phyloP scores from a whole-genome alignment of 2,797 vertebrate genomes.

The Siniperca undulata region DNA sequence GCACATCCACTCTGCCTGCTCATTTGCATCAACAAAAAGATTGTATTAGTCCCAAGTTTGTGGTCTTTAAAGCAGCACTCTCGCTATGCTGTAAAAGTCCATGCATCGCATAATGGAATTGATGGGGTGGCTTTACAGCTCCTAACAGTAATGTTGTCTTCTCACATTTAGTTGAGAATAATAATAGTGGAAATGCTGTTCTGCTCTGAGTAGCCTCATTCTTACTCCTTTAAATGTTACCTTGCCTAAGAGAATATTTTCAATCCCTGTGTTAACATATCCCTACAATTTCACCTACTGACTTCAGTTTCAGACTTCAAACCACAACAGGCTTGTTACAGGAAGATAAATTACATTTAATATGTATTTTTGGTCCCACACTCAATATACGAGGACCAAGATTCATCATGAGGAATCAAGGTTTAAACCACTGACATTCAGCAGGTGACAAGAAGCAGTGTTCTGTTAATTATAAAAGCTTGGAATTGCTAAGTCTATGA shows the following conservation, averaged over 20 bases:
- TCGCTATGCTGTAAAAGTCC: slow-evolving; percentile 41
- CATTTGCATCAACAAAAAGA: slow-evolving; percentile 73
- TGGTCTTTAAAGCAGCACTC: slow-evolving; percentile 72
- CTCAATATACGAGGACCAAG: background rate
- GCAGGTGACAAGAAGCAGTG: slow-evolving; percentile 15
- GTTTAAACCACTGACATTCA: slow-evolving; percentile 40
- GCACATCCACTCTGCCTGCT: slow-evolving; percentile 68
- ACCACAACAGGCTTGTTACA: slow-evolving; percentile 15
- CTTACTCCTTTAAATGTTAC: slow-evolving; percentile 20
- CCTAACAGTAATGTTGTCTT: slow-evolving; percentile 51
- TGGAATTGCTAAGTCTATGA: background rate
- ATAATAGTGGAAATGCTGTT: slow-evolving; percentile 11
- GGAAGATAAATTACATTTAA: slow-evolving; percentile 23
- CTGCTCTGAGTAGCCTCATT: slow-evolving; percentile 27
- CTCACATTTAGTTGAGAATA: slow-evolving; percentile 48
- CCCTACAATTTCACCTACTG: slow-evolving; percentile 6
- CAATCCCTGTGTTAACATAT: slow-evolving; percentile 11
- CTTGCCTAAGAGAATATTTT: slow-evolving; percentile 12
- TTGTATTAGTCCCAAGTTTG: slow-evolving; percentile 77
- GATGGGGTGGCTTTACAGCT: slow-evolving; percentile 53
- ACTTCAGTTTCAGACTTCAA: slow-evolving; percentile 19
- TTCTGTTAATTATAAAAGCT: slow-evolving; percentile 17
- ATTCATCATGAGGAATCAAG: slow-evolving; percentile 8
- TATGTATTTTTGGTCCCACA: slow-evolving; percentile 11
- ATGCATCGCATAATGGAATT: slow-evolving; percentile 64